phyloP scores from a whole-genome alignment of 1,140 invertebrate genomes.

The Yoshiicerus persimilis region DNA sequence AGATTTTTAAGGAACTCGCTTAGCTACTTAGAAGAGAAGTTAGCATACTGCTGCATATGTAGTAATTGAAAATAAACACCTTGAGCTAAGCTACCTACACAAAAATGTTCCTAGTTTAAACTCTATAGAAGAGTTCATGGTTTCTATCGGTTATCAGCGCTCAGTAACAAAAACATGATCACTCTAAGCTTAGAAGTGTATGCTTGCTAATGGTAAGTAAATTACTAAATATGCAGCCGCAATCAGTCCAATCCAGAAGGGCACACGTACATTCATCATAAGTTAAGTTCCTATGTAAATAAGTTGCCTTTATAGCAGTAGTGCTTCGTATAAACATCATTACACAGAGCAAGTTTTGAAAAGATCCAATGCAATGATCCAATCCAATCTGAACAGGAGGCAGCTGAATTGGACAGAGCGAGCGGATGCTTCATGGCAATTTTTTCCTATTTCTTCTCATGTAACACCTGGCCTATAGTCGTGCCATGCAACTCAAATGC shows the following conservation, averaged over 20 bases:
- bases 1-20: too few relatives aligned
- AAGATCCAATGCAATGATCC: background rate
- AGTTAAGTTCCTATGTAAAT: background rate
- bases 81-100: too few relatives aligned
- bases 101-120: too few relatives aligned
- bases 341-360: background rate
- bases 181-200: too few relatives aligned
- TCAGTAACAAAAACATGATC: too few relatives aligned
- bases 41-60: too few relatives aligned
- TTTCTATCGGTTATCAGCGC: too few relatives aligned
- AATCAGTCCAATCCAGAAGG: background rate
- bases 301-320: background rate
- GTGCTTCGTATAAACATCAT: background rate
- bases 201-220: too few relatives aligned
- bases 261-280: too few relatives aligned
- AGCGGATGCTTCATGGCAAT: constrained; percentile 39
- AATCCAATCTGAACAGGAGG: constrained; percentile 18
- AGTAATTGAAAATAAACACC: too few relatives aligned
- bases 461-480: constrained; percentile 33
- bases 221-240: background rate
- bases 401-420: constrained; percentile 7
- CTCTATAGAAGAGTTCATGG: too few relatives aligned
- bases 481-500: constrained; percentile 4
- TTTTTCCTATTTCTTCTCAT: constrained; percentile 34
- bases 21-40: too few relatives aligned